Base-by-base conservation (phyloP, 1,140 invertebrate genomes). In the Eueides isabella region DNA sequence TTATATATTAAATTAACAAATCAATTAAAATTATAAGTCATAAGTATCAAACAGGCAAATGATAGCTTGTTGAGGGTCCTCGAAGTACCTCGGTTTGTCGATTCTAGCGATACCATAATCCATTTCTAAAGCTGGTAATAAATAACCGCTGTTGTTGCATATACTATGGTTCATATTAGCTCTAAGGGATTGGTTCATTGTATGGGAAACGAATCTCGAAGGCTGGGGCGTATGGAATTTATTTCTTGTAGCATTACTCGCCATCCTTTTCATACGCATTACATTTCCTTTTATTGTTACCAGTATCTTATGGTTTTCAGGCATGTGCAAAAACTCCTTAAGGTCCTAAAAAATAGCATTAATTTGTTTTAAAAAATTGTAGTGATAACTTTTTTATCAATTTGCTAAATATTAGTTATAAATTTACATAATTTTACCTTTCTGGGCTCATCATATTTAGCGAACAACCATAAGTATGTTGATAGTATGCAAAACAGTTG, bases 381-480 rank as follows among this genome's bases (percentile, higher is more conserved):
- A 31, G 31, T 31, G 31, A 44, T 19, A n/a, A 7, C 2, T 16
- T 38, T 3, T 16, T 38, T 38, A 14, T 16, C 35, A 38, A 16
- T 38, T n/a, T n/a, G n/a, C n/a, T n/a, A n/a, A 16, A 38, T 38
- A 16, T 38, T 38, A 12, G n/a, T n/a, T 16, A 38, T 38, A 16
- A 5, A 16, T 16, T 38, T 38, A 19, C n/a, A 44, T 44, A 5
- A 55, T 66, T n/a, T n/a, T 85, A 95, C 95, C 88, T 88, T 82
- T 79, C 88, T 92, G 61, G 94, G 90, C 31, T 85, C 81, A n/a
- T 94, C 87, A 66, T 94, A 94, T 82, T 95, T 95, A 2, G 94
- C 89, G 83, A 95, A 95, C 16, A 96, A 84, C 95, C 95, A 96
- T 30, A 96, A 82, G 19, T 96, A 93, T 0, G 95, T 96, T 44